Evolutionary conservation across 1,140 invertebrate species (phyloP).

Genomic region (Oncopodura yosiiana): DNA sequence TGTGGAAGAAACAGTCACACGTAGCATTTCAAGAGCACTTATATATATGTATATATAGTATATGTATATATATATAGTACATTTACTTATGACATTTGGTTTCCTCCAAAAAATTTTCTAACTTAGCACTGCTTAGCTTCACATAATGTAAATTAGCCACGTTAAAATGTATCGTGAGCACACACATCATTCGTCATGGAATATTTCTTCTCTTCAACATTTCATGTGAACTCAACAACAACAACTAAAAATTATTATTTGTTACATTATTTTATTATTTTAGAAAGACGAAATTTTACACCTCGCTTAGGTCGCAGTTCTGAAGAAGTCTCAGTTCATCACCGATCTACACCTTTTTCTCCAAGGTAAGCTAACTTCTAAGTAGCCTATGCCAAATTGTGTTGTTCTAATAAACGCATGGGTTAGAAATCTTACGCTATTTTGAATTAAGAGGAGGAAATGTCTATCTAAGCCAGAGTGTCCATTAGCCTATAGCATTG

Average conservation of each 20-base stretch:
- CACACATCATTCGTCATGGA: background rate
- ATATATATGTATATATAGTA: no score
- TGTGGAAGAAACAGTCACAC: no score
- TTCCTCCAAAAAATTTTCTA: background rate
- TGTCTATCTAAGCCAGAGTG: no score
- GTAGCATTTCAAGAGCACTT: no score
- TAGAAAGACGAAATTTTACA: constrained; percentile 24
- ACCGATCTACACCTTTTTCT: constrained; percentile 13
- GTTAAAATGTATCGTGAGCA: background rate
- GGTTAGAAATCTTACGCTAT: no score
- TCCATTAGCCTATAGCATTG: no score
- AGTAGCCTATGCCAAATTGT: no score
- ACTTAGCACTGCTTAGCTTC: background rate
- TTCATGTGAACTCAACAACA: background rate
- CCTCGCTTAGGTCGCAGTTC: constrained; percentile 29
- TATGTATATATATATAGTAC: no score
- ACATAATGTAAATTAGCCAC: background rate
- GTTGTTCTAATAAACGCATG: no score
- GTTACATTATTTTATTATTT: background rate
- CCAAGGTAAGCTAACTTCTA: constrained; percentile 20
- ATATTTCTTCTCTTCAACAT: background rate
- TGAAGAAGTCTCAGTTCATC: constrained; percentile 18
- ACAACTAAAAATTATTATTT: background rate
- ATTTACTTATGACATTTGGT: no score
- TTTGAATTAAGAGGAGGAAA: no score